Evolutionary conservation across 37 sponge, comb jelly and placozoan species (phyloP), one percentile per base, ranked within the genome.

Genomic region (Haliclona indistincta): DNA sequence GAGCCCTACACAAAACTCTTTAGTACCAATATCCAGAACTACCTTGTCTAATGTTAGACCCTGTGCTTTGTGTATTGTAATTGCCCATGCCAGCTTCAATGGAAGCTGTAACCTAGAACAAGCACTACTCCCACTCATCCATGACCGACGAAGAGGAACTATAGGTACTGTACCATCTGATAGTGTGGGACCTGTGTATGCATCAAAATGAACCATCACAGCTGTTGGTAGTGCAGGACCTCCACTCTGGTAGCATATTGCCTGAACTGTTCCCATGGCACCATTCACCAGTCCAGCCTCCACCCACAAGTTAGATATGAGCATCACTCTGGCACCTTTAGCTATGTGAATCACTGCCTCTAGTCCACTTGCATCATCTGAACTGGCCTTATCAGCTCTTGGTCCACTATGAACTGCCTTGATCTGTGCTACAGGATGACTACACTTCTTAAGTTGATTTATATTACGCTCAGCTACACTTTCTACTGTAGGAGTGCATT

Each of bases 301-400:
- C 1, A 44, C 49, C 79, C 69, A 78, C 1, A 78, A 69, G 54
- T 78, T 78, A 3, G 79, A 2, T 10, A 69, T 36, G 1, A 78
- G 55, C 79, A 78, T 78, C 25, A 78, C 79, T 2, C 79, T 55
- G 3, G 79, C 79, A 51, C 54, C 34, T 37, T 43, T 1, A 5
- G 69, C 63, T 70, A 78, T 36, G 23, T 37, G 35, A 2, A 78
- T 36, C 19, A 49, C 23, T 23, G 87, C 28, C 6, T 78, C 65
- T 35, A 86, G 76, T 34, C 87, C 87, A 40, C 80, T 37, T 38
- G 75, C 80, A 71, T 86, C 80, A 65, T 79, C 87, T 38, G 70
- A 20, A 42, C 74, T 65, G 29, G 80, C 80, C 29, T 79, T 86
- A 26, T 67, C 8, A 36, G 81, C 81, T 68, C 73, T 66, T 2